Evolutionary conservation across 1,140 invertebrate genomes (phyloP).

Genomic region (Microplitis demolitor): DNA sequence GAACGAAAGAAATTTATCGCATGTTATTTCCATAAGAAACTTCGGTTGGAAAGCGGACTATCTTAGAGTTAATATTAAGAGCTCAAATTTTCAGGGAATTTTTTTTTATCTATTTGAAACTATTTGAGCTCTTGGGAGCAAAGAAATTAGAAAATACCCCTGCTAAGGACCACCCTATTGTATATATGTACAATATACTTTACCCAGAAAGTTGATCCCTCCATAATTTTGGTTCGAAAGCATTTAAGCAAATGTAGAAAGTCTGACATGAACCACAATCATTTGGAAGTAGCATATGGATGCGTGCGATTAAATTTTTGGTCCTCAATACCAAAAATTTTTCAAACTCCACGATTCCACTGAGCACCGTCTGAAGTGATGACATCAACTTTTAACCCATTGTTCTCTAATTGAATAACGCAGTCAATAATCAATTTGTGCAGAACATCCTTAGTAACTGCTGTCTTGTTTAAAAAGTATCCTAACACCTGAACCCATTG

Average conservation of each 20-base stretch:
- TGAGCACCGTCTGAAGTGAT: constrained; percentile 30
- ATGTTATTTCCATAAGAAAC: too few species aligned
- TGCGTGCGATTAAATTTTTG: constrained; percentile 5
- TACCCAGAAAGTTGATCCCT: too few species aligned
- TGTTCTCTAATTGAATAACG: constrained; percentile 28
- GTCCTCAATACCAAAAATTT: constrained; percentile 23
- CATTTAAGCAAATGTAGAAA: constrained; percentile 28
- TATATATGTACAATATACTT: background rate
- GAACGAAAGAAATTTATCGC: too few species aligned
- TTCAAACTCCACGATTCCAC: constrained; percentile 33
- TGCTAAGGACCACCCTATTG: too few species aligned
- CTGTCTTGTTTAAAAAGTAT: constrained; percentile 22
- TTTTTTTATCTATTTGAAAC: too few species aligned
- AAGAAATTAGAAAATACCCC: too few species aligned
- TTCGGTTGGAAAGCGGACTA: too few species aligned
- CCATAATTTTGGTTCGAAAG: background rate
- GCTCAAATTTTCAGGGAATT: too few species aligned
- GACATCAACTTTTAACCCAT: constrained; percentile 27
- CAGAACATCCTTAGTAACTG: constrained; percentile 5
- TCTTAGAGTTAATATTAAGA: too few species aligned
- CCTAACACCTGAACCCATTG: constrained; percentile 37
- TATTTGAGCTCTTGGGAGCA: too few species aligned
- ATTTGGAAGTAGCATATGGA: constrained; percentile 7
- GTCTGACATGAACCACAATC: constrained; percentile 30
- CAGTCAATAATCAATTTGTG: constrained; percentile 29